Conservation (phyloP, 2,888 invertebrate genomes). For the Acleris emargana region DNA sequence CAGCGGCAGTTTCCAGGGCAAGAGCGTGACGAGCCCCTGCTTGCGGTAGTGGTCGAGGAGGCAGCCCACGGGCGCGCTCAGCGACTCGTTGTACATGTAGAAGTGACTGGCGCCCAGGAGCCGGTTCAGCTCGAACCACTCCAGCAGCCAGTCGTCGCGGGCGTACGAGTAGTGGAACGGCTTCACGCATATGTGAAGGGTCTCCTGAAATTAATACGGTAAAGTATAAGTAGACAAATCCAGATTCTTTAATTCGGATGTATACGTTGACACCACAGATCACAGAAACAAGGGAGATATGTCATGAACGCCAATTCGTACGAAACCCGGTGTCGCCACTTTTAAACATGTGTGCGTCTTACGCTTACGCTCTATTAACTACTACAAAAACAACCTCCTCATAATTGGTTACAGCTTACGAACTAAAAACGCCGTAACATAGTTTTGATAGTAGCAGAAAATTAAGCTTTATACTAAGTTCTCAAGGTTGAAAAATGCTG, state of each 20-base stretch:
- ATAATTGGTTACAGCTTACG: too few species aligned
- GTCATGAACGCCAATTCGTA: too few species aligned
- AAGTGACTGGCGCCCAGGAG: conserved; percentile 93
- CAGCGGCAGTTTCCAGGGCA: conserved; percentile 94
- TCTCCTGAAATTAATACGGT: conserved; percentile 68
- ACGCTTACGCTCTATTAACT: too few species aligned
- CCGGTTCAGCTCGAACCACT: conserved; percentile 94
- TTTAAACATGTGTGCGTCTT: too few species aligned
- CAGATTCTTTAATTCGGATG: background rate
- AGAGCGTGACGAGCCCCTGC: conserved; percentile 87
- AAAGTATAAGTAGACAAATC: background rate
- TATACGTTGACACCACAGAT: too few species aligned
- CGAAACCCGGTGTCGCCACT: too few species aligned
- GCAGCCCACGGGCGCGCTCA: conserved; percentile 91
- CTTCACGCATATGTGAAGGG: conserved; percentile 93
- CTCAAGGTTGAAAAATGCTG: too few species aligned
- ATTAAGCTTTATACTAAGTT: too few species aligned
- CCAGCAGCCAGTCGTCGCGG: conserved; percentile 91
- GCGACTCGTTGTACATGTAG: conserved; percentile 95
- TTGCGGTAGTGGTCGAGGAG: conserved; percentile 87
- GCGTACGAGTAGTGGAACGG: conserved; percentile 95
- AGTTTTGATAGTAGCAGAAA: too few species aligned
- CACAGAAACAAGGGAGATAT: too few species aligned
- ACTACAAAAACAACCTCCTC: too few species aligned
- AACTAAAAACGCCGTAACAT: too few species aligned